Conservation (phyloP, 2,888 invertebrate species). For the Conomelus anceps region DNA sequence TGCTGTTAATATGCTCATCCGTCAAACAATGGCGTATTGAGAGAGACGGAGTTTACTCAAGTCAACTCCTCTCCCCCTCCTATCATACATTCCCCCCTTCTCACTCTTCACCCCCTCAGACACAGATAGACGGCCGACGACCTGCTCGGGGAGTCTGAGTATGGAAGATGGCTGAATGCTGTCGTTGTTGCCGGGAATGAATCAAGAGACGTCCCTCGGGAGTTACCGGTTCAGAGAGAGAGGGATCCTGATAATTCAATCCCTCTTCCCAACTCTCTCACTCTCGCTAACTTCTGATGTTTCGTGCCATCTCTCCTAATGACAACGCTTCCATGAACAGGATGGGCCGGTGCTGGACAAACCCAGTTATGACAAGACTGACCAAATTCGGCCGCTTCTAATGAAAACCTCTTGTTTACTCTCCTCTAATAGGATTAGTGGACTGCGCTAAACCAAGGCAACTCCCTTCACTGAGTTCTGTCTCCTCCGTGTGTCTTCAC, state of each 20-base stretch:
- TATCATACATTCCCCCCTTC: too few relatives aligned
- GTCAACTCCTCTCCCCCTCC: not conserved
- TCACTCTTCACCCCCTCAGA: not conserved
- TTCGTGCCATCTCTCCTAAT: not conserved
- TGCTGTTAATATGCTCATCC: not conserved
- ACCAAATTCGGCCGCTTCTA: constrained; percentile 2
- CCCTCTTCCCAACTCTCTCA: not conserved
- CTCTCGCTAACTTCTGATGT: not conserved
- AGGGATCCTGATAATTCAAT: not conserved
- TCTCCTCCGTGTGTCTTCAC: not conserved
- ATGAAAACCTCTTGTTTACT: constrained; percentile 9
- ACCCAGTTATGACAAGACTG: constrained; percentile 4
- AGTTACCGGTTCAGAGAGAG: not conserved
- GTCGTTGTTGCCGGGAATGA: not conserved
- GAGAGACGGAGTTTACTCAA: not conserved
- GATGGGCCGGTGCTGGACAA: not conserved
- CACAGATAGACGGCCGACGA: too few relatives aligned
- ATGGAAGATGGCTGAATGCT: not conserved
- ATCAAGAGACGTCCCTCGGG: not conserved
- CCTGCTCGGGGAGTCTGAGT: not conserved
- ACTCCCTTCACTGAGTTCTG: not conserved
- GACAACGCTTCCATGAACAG: not conserved
- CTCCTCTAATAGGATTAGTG: not conserved
- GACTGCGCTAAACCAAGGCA: not conserved
- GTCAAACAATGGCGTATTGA: not conserved